Evolutionary conservation across 2,113 vertebrate species (phyloP).

Genomic region (Macroglossus sobrinus): DNA sequence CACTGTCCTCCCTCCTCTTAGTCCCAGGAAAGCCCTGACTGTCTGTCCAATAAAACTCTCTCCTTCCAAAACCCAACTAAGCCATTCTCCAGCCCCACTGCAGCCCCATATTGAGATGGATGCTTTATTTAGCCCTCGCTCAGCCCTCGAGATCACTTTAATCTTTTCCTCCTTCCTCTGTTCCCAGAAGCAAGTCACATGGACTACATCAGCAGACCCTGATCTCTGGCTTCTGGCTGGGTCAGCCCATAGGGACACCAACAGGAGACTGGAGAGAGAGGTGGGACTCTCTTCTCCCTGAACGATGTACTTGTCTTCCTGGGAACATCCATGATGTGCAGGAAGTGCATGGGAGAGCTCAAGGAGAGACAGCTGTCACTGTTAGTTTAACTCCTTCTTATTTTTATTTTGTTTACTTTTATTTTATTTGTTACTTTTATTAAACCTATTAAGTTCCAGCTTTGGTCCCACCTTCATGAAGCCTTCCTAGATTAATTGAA

Average conservation of each 20-base stretch:
- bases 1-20: rapidly evolving
- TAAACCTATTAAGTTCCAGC: background rate
- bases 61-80: too few relatives aligned
- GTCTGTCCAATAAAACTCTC: background rate
- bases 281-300: background rate
- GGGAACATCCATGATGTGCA: rapidly evolving
- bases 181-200: too few relatives aligned
- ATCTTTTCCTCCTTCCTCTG: background rate
- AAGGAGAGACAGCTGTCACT: rapidly evolving
- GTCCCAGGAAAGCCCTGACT: rapidly evolving
- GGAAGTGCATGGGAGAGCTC: too few relatives aligned
- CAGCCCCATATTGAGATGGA: rapidly evolving
- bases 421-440: background rate
- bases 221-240: background rate
- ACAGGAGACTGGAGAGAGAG: background rate
- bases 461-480: background rate
- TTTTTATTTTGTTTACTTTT: background rate
- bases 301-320: rapidly evolving
- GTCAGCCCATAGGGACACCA: rapidly evolving
- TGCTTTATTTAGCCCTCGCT: rapidly evolving
- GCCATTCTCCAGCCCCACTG: background rate
- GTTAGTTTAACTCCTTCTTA: background rate
- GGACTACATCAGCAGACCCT: rapidly evolving
- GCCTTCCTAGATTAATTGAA: background rate
- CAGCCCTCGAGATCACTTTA: rapidly evolving